phyloP scores from a whole-genome alignment of 2,888 invertebrate species.

The Micropterix aruncella region DNA sequence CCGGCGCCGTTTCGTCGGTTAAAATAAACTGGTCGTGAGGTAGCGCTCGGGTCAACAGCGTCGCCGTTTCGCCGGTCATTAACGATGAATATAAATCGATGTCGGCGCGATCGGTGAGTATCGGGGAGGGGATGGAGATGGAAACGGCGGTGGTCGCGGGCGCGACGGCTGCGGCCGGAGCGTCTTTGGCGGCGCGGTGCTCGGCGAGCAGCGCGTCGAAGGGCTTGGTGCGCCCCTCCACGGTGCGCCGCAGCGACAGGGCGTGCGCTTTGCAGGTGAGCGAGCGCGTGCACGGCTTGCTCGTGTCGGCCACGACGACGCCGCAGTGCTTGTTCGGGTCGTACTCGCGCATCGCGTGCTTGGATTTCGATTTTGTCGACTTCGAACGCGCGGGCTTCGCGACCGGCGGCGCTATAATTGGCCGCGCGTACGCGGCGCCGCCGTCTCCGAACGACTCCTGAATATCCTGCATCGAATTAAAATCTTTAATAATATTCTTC shows the following conservation, averaged over 20 bases:
- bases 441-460: slow-evolving; percentile 21
- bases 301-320: slow-evolving; percentile 51
- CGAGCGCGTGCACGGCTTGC: slow-evolving; percentile 65
- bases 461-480: slow-evolving; percentile 34
- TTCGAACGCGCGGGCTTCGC: slow-evolving; percentile 19
- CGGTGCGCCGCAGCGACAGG: slow-evolving; percentile 52
- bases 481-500: slow-evolving; percentile 37
- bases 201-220: slow-evolving; percentile 64
- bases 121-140: slow-evolving; percentile 20
- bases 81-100: slow-evolving; percentile 30
- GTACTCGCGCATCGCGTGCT: slow-evolving; percentile 47
- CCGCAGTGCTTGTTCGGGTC: slow-evolving; percentile 78
- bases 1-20: slow-evolving; percentile 19
- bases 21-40: slow-evolving; percentile 21
- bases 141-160: not conserved
- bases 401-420: slow-evolving; percentile 27
- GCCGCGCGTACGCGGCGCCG: slow-evolving; percentile 22
- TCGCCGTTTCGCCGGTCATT: slow-evolving; percentile 27
- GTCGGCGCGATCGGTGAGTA: slow-evolving; percentile 29
- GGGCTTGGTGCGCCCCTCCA: slow-evolving; percentile 54
- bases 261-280: slow-evolving; percentile 60
- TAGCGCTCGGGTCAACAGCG: slow-evolving; percentile 25
- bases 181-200: slow-evolving; percentile 52
- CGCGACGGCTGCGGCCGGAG: slow-evolving; percentile 15
- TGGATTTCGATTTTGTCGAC: slow-evolving; percentile 23